These are phyloP conservation scores for Drosophila meridiana DNA, from an alignment of 2,888 invertebrate species.

Conservation along the genomic window DNA sequence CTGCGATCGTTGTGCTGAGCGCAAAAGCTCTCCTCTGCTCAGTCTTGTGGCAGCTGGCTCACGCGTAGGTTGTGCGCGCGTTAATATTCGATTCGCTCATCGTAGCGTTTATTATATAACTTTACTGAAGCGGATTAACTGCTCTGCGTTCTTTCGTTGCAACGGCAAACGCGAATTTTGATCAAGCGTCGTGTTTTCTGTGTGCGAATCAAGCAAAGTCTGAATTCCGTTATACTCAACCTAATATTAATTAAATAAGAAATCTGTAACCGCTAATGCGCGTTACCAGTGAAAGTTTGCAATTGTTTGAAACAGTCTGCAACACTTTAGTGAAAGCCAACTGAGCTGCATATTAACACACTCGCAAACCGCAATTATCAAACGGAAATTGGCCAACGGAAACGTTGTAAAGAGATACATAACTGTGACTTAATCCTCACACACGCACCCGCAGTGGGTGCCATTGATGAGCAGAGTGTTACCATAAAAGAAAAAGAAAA, in stretches of 20 bases:
- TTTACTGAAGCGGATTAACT: slow-evolving; percentile 47
- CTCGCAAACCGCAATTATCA: slow-evolving; percentile 19
- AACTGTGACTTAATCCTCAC: slow-evolving; percentile 30
- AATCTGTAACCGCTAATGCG: slow-evolving; percentile 24
- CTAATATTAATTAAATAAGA: slow-evolving; percentile 11
- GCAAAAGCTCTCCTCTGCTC: slow-evolving; percentile 40
- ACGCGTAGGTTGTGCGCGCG: slow-evolving; percentile 80
- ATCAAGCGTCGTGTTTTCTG: slow-evolving; percentile 49
- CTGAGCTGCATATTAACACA: slow-evolving; percentile 17
- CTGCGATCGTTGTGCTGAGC: slow-evolving; percentile 39
- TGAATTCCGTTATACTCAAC: slow-evolving; percentile 32
- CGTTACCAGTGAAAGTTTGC: slow-evolving; percentile 65
- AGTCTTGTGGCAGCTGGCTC: slow-evolving; percentile 84
- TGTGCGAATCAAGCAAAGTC: slow-evolving; percentile 53
- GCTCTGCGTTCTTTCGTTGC: slow-evolving; percentile 63
- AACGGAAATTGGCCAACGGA: slow-evolving; percentile 34
- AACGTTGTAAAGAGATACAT: slow-evolving; percentile 11
- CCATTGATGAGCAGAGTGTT: slow-evolving; percentile 9
- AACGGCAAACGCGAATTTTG: slow-evolving; percentile 52
- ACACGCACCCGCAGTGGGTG: slow-evolving; percentile 2
- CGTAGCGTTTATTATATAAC: slow-evolving; percentile 70
- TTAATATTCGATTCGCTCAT: slow-evolving; percentile 39
- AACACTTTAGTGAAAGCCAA: slow-evolving; percentile 51
- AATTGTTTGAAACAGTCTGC: slow-evolving; percentile 44
- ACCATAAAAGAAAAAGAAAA: slow-evolving; percentile 1